Percentiles rank a stretch among this genome's conserved stretches.
Conservation (phyloP, 2,113 vertebrate species). For the Entosphenus tridentatus region DNA sequence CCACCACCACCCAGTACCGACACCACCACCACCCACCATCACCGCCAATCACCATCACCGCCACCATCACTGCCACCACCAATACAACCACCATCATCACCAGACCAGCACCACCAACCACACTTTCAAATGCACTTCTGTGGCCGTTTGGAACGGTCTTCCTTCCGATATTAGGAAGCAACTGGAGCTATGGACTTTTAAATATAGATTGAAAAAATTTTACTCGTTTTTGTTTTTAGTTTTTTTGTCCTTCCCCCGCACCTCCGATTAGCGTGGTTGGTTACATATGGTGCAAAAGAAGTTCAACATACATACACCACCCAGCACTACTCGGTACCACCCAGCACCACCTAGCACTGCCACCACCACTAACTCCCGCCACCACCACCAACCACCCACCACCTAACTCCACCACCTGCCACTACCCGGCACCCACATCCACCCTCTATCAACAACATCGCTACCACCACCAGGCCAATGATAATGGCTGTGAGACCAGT, state of each 20-base stretch:
- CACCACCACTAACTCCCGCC: neutral
- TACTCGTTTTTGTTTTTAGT: no score
- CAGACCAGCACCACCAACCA: no score
- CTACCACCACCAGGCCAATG: neutral
- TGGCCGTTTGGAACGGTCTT: no score
- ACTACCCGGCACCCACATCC: neutral
- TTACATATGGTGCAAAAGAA: no score
- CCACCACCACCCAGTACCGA: neutral
- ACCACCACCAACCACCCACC: neutral
- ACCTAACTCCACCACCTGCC: neutral
- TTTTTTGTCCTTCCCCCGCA: no score
- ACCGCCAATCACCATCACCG: neutral
- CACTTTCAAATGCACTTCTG: no score
- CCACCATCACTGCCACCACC: neutral
- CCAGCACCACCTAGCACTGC: neutral
- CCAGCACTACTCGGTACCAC: neutral
- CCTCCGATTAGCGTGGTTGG: no score
- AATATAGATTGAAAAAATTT: no score
- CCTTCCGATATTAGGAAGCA: no score
- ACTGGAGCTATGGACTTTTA: no score
- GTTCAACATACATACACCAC: no score
- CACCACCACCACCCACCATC: neutral
- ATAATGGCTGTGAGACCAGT: neutral
- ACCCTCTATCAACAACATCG: neutral
- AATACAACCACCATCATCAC: neutral